Conservation (phyloP, 2,113 vertebrate genomes). For the Ameiurus melas region DNA sequence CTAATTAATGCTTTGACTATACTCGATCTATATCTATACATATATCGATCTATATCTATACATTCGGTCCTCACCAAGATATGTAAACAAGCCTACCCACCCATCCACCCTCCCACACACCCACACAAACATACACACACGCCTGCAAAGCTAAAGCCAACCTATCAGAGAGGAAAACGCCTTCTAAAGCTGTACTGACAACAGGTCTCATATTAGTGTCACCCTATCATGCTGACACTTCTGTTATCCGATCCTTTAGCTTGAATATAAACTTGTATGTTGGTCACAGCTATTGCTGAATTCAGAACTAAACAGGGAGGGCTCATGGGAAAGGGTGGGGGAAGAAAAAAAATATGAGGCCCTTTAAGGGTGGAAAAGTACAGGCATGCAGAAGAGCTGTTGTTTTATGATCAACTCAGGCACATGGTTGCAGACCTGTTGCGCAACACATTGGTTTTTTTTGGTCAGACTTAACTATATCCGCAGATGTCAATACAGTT, state of each 20-base stretch:
- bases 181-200: conserved; percentile 29
- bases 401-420: conserved; percentile 23
- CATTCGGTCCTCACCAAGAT: background rate
- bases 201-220: conserved; percentile 2
- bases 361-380: conserved; percentile 68
- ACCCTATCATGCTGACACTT: conserved; percentile 37
- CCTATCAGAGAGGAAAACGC: conserved; percentile 40
- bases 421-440: conserved; percentile 25
- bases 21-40: no score
- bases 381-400: conserved; percentile 52
- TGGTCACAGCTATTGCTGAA: conserved; percentile 35
- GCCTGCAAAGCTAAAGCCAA: background rate
- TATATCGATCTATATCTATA: no score
- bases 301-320: conserved; percentile 33
- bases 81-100: background rate
- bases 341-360: background rate
- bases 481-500: conserved; percentile 32
- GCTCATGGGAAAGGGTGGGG: conserved; percentile 21
- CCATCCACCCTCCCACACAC: background rate
- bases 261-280: conserved; percentile 31
- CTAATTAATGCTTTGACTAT: background rate
- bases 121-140: background rate
- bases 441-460: conserved; percentile 28
- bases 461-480: conserved; percentile 2
- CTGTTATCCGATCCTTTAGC: conserved; percentile 38